These are phyloP conservation scores for Acronicta alni DNA, from an alignment of 2,888 invertebrate species.

Conservation along the genomic window DNA sequence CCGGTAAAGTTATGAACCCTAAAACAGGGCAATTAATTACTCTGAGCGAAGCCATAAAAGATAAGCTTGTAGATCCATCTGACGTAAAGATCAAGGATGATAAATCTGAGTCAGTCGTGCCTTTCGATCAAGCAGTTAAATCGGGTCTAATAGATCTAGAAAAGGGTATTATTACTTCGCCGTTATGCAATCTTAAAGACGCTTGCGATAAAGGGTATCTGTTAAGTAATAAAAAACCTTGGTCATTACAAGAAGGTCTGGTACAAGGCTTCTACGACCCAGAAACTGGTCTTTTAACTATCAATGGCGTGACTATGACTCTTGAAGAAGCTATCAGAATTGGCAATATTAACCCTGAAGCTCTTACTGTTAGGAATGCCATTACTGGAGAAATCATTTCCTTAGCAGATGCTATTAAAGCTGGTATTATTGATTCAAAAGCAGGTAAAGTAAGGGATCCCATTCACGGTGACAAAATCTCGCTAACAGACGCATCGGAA, in stretches of 20 bases:
- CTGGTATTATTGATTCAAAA: conserved; percentile 93
- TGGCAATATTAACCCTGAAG: conserved; percentile 93
- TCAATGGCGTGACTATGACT: conserved; percentile 92
- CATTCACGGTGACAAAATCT: conserved; percentile 92
- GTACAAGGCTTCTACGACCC: conserved; percentile 94
- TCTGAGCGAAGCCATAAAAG: conserved; percentile 92
- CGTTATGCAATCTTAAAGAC: conserved; percentile 92
- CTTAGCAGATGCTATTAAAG: conserved; percentile 93
- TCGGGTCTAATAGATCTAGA: conserved; percentile 92
- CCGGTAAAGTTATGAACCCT: conserved; percentile 94
- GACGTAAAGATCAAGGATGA: conserved; percentile 93
- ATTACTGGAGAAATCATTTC: conserved; percentile 94
- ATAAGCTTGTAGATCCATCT: conserved; percentile 92
- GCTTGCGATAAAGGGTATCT: conserved; percentile 95
- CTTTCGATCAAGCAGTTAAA: conserved; percentile 92
- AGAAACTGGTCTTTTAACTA: conserved; percentile 92
- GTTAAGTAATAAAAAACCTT: conserved; percentile 93
- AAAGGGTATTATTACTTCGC: conserved; percentile 91
- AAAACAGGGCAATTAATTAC: conserved; percentile 93
- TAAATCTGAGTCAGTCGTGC: conserved; percentile 90
- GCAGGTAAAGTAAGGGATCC: conserved; percentile 95
- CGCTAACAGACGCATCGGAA: conserved; percentile 95
- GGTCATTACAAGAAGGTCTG: conserved; percentile 95
- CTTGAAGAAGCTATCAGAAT: conserved; percentile 93
- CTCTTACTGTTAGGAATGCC: conserved; percentile 94